A percentile compares a stretch with the other conserved stretches of the same genome.
Evolutionary conservation across 1,140 invertebrate genomes (phyloP).

Genomic region (Bombus balteatus): DNA sequence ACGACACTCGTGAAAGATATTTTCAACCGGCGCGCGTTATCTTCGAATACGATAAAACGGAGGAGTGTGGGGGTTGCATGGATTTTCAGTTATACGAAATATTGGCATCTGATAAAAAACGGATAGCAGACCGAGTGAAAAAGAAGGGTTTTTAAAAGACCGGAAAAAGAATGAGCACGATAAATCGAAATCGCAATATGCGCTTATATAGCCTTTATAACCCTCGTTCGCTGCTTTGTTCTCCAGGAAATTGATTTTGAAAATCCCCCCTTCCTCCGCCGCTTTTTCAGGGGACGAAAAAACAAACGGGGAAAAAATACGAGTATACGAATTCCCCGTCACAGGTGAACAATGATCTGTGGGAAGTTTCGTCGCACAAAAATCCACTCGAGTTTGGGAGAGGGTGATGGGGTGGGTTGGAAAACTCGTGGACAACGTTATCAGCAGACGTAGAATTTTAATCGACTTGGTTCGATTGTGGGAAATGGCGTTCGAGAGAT

Average conservation of each 20-base stretch:
- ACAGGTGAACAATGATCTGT: background rate
- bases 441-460: conserved; percentile 15
- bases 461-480: conserved; percentile 42
- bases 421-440: background rate
- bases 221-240: background rate
- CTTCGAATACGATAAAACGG: background rate
- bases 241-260: conserved; percentile 35
- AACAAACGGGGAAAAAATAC: background rate
- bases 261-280: background rate
- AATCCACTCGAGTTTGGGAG: background rate
- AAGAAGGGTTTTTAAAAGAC: conserved; percentile 1
- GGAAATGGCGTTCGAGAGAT: conserved; percentile 7
- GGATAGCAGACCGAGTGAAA: background rate
- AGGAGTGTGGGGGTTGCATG: too few relatives aligned
- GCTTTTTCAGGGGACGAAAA: background rate
- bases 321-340: background rate
- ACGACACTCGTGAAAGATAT: background rate
- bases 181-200: conserved; percentile 19
- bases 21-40: background rate
- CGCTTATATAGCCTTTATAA: background rate
- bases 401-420: too few relatives aligned
- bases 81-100: conserved; percentile 11
- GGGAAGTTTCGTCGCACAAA: background rate
- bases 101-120: conserved; percentile 3
- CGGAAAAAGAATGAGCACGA: conserved; percentile 2